Evolutionary conservation across 2,888 invertebrate species (phyloP), one percentile per base, ranked within the genome.

Genomic region (Phaonia tiefii): DNA sequence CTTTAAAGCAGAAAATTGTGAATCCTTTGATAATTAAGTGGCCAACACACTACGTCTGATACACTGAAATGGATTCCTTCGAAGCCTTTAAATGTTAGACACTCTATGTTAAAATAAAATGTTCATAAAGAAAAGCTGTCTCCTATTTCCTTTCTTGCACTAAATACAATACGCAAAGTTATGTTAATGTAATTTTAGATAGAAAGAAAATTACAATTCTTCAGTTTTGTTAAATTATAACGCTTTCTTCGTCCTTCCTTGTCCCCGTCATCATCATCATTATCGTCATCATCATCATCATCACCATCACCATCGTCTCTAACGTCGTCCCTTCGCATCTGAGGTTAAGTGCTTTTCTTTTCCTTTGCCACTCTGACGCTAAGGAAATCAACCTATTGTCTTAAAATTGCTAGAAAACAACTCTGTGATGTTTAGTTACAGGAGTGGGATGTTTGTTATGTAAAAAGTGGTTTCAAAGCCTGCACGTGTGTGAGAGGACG

Each of bases 331-430:
- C 13, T 26, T 56, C 1, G 37, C 42, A 42, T 39, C 42, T 42
- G 39, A 63, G 63, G 63, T 42, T 22, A 63, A 63, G 63, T 63
- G 42, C 63, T 42, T 39, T 58, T 58, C 17, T 31, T 63, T 20
- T 51, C 20, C 22, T 20, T 51, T 51, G 22, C 10, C n/a, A n/a
- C n/a, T 20, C 11, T 63, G 39, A 22, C 20, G 39, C 26, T 1
- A 7, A 20, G 22, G 17, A 42, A 42, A 22, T 1, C 20, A 20
- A 63, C 37, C 31, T 20, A 20, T 20, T 63, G 20, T 42, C 22
- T 11, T 13, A 15, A 1, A 15, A 1, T 10, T 1, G n/a, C n/a
- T 39, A 37, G 17, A n/a, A n/a, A n/a, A n/a, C n/a, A n/a, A n/a
- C n/a, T n/a, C n/a, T n/a, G n/a, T n/a, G n/a, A n/a, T n/a, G n/a